These are phyloP conservation scores for Epirrita christyi DNA, from an alignment of 2,888 invertebrate species.

Conservation along the genomic window DNA sequence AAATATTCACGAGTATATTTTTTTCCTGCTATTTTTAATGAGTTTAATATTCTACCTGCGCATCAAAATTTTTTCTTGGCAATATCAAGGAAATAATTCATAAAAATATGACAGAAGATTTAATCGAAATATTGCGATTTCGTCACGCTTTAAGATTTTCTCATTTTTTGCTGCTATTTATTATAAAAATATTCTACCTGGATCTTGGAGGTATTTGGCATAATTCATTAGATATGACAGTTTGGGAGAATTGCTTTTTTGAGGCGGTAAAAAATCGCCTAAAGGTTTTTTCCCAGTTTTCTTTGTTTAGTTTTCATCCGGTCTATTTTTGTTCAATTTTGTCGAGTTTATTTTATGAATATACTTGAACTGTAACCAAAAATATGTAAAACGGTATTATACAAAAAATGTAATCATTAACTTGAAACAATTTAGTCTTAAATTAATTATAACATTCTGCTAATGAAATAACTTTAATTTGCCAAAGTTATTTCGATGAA, in stretches of 20 bases:
- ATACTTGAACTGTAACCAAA: too few relatives aligned
- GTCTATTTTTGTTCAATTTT: too few relatives aligned
- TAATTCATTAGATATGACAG: constrained; percentile 18
- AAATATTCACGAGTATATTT: constrained; percentile 24
- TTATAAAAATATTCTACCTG: constrained; percentile 10
- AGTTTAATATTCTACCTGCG: constrained; percentile 34
- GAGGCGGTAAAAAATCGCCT: not conserved
- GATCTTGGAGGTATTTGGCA: not conserved
- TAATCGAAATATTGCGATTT: constrained; percentile 23
- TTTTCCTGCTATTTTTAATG: constrained; percentile 22
- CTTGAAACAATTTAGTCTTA: constrained; percentile 2
- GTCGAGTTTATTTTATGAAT: too few relatives aligned
- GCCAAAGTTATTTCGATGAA: constrained; percentile 22
- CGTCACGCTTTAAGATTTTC: constrained; percentile 24
- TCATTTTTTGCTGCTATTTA: constrained; percentile 20
- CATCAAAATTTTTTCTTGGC: constrained; percentile 9
- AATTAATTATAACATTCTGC: not conserved
- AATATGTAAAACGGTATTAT: not conserved
- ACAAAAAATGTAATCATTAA: not conserved
- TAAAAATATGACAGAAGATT: constrained; percentile 29
- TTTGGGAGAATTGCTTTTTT: not conserved
- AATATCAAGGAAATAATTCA: constrained; percentile 22
- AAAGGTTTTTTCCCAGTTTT: not conserved
- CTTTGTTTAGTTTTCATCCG: too few relatives aligned
- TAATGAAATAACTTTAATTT: constrained; percentile 22